A percentile compares a stretch with the other conserved stretches of the same genome.
Conservation (phyloP, 2,888 invertebrate genomes). For the Mechanitis mazaeus region DNA sequence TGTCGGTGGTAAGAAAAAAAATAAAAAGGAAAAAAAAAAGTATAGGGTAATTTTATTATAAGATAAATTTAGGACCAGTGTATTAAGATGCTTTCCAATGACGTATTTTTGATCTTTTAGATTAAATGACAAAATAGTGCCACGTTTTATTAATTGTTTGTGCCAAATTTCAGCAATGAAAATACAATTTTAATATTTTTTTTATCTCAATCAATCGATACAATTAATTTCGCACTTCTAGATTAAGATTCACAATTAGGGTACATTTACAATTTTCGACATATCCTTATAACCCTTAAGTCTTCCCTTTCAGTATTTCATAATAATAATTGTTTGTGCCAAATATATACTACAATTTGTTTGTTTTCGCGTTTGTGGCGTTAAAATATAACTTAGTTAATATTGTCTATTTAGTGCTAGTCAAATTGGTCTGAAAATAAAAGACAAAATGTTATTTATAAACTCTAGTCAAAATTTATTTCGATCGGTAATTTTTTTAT, state of each 20-base stretch:
- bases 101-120: conserved; percentile 44
- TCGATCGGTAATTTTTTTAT: conserved; percentile 49
- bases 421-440: conserved; percentile 65
- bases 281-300: conserved; percentile 66
- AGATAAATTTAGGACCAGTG: conserved; percentile 67
- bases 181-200: conserved; percentile 53
- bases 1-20: conserved; percentile 67
- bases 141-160: conserved; percentile 53
- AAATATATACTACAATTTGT: conserved; percentile 54
- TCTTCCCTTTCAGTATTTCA: conserved; percentile 74
- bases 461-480: conserved; percentile 72
- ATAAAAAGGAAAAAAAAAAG: conserved; percentile 51
- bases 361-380: conserved; percentile 42
- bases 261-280: conserved; percentile 48
- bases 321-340: conserved; percentile 65
- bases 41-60: conserved; percentile 57
- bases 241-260: conserved; percentile 24
- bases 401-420: conserved; percentile 60
- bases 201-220: not conserved
- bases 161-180: conserved; percentile 51
- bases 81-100: conserved; percentile 54
- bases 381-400: conserved; percentile 40
- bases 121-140: conserved; percentile 43
- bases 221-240: conserved; percentile 1
- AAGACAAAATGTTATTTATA: conserved; percentile 50